phyloP scores from a whole-genome alignment of 2,113 vertebrate species.

The Epinephelus moara region DNA sequence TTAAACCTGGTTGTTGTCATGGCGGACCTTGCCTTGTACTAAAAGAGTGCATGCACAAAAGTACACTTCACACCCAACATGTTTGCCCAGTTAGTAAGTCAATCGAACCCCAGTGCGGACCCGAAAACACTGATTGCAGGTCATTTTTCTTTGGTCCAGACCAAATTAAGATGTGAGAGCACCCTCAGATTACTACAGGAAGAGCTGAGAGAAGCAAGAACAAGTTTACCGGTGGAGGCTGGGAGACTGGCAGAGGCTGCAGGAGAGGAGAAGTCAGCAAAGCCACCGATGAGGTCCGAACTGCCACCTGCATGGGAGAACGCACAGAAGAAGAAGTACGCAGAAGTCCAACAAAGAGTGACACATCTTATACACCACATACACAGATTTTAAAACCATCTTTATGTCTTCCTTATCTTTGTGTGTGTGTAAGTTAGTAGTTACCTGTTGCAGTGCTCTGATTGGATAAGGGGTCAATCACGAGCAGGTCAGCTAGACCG shows the following conservation, averaged over 20 bases:
- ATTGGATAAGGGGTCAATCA: conserved; percentile 85
- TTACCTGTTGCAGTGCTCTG: conserved; percentile 83
- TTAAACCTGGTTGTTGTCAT: neutral
- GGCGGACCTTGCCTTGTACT: neutral
- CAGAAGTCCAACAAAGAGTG: neutral
- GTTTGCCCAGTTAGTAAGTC: too few species aligned
- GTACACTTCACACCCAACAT: too few species aligned
- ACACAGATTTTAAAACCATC: neutral
- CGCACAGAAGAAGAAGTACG: neutral
- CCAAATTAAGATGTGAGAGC: neutral
- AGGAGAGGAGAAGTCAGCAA: conserved; percentile 96
- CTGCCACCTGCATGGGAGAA: conserved; percentile 84
- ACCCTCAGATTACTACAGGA: neutral
- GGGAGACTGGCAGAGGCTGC: conserved; percentile 90
- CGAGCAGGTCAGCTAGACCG: conserved; percentile 92
- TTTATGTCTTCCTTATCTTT: neutral
- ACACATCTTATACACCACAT: neutral
- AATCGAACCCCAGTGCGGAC: too few species aligned
- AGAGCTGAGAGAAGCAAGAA: neutral
- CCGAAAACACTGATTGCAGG: too few species aligned
- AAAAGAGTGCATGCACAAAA: too few species aligned
- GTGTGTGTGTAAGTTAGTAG: neutral
- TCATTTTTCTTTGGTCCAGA: neutral
- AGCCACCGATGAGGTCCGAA: conserved; percentile 92
- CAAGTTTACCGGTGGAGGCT: conserved; percentile 85